A percentile compares a stretch with the other conserved stretches of the same genome.
These are phyloP conservation scores for Pitangus sulphuratus DNA, from an alignment of 2,797 vertebrate species.

Conservation along the genomic window DNA sequence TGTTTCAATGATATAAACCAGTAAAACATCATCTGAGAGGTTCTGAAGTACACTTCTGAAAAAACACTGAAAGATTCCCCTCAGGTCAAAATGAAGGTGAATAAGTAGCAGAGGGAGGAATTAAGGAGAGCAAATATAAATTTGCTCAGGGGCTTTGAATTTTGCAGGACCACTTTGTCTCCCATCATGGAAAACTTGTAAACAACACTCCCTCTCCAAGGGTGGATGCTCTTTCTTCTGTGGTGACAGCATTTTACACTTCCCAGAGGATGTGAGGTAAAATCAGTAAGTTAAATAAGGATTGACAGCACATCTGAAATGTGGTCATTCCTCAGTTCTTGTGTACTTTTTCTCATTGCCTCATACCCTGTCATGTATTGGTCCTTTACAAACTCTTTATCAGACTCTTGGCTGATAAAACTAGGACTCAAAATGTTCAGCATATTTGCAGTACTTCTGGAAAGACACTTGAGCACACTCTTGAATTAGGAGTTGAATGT, in stretches of 20 bases:
- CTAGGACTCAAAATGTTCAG: neutral
- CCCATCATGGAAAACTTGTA: neutral
- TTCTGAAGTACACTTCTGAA: neutral
- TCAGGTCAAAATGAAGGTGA: neutral
- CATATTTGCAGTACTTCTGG: neutral
- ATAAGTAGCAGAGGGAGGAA: neutral
- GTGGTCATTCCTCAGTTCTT: neutral
- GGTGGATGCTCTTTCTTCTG: neutral
- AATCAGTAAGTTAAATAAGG: neutral
- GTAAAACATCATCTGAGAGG: neutral
- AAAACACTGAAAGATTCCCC: neutral
- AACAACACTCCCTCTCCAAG: neutral
- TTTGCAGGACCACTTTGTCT: neutral
- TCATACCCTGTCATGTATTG: rapidly evolving
- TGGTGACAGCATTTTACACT: neutral
- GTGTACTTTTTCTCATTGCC: neutral
- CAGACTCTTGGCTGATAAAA: neutral
- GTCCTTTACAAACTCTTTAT: neutral
- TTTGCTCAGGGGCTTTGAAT: neutral
- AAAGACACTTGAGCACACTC: neutral
- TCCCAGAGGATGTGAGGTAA: neutral
- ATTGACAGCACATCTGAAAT: neutral
- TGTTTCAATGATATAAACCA: neutral
- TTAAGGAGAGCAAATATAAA: neutral
- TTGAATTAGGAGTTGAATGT: neutral